Evolutionary conservation across 2,797 vertebrate genomes (phyloP).

Genomic region (Pseudochirops cupreus): DNA sequence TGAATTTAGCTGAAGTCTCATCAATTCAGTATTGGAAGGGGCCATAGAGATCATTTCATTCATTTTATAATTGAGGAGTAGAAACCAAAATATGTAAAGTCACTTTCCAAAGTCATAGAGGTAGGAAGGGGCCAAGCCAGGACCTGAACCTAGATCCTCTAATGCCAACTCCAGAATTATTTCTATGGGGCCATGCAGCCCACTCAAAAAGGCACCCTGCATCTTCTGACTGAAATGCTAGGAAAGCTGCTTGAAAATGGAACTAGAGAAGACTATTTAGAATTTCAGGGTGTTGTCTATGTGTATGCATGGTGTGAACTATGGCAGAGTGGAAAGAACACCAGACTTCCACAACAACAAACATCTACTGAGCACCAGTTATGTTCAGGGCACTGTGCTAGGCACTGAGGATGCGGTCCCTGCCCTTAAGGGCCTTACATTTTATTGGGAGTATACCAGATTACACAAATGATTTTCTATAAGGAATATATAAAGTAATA

Average conservation of each 20-base stretch:
- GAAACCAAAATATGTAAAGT: background rate
- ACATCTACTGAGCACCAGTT: background rate
- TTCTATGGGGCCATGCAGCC: background rate
- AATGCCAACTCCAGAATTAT: background rate
- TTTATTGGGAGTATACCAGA: background rate
- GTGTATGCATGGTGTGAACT: background rate
- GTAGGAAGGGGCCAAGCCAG: fast-evolving
- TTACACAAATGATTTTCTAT: background rate
- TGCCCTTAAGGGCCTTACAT: background rate
- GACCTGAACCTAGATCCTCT: background rate
- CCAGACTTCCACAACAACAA: background rate
- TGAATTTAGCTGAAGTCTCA: background rate
- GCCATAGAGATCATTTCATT: background rate
- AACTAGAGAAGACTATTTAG: background rate
- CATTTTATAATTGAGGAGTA: background rate
- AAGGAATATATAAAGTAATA: background rate
- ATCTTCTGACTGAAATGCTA: background rate
- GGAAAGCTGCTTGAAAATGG: background rate
- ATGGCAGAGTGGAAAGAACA: background rate
- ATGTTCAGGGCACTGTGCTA: background rate
- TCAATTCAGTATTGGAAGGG: background rate
- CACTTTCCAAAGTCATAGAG: background rate
- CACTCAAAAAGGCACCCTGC: background rate
- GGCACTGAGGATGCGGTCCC: background rate
- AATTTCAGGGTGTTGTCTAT: background rate